A percentile compares a stretch with the other conserved stretches of the same genome.
phyloP scores from a whole-genome alignment of 2,113 vertebrate species.

The Nothoprocta perdicaria region DNA sequence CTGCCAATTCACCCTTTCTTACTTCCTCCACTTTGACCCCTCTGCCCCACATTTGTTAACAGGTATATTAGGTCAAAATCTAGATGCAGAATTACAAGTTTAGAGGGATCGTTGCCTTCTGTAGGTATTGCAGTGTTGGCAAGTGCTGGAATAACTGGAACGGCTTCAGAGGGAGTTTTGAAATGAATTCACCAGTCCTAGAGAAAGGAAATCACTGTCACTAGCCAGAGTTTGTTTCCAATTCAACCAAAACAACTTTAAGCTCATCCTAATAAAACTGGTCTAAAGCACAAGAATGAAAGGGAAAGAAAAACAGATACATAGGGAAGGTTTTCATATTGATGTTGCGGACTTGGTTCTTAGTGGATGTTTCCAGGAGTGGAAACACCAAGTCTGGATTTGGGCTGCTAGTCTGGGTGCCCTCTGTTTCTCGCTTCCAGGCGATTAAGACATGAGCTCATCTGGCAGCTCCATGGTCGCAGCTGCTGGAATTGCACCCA shows the following conservation, averaged over 20 bases:
- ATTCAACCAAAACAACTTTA: not conserved
- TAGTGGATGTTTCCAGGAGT: not conserved
- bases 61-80: not conserved
- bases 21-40: rapidly evolving
- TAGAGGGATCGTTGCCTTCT: not conserved
- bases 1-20: not conserved
- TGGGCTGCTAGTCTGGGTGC: not conserved
- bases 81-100: not conserved
- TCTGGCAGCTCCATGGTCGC: conserved; percentile 15
- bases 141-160: not conserved
- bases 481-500: not conserved
- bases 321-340: not conserved
- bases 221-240: not conserved
- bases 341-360: not conserved
- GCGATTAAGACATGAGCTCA: conserved; percentile 21
- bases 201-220: not conserved
- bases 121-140: not conserved
- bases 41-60: not conserved
- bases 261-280: not conserved
- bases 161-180: not conserved
- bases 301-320: not conserved
- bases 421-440: not conserved
- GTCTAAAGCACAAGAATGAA: not conserved
- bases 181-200: not conserved
- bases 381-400: not conserved